A percentile compares a stretch with the other conserved stretches of the same genome.
Conservation (phyloP, 2,888 invertebrate genomes). For the Erpobdella octoculata region DNA sequence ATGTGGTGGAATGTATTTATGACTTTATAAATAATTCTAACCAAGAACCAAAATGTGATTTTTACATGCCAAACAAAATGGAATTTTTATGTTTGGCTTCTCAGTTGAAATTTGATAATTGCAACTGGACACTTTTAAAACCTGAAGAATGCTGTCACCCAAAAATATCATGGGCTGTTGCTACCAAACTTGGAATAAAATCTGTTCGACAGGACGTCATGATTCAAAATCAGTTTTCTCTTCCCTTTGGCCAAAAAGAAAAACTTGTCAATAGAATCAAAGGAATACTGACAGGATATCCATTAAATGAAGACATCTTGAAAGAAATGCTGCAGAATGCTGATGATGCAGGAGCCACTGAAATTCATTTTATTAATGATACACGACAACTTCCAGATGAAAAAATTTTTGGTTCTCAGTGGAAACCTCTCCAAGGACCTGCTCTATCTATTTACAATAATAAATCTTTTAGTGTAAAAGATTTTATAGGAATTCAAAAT, state of each 20-base stretch:
- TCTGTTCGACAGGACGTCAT: conserved; percentile 24
- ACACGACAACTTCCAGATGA: conserved; percentile 35
- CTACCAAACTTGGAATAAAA: conserved; percentile 36
- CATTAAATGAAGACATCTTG: conserved; percentile 40
- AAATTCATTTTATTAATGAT: conserved; percentile 43
- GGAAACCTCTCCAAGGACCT: conserved; percentile 36
- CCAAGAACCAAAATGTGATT: neutral
- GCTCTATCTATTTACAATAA: conserved; percentile 38
- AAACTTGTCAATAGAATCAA: conserved; percentile 30
- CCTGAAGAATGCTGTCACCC: conserved; percentile 12
- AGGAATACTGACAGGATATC: conserved; percentile 31
- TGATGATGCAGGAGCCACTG: conserved; percentile 44
- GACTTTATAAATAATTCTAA: neutral
- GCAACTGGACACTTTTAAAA: conserved; percentile 32
- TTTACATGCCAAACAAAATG: conserved; percentile 37
- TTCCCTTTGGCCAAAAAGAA: conserved; percentile 32
- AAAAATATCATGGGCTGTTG: conserved; percentile 35
- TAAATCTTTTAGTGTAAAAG: conserved; percentile 34
- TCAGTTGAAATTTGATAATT: conserved; percentile 39
- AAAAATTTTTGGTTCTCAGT: conserved; percentile 35
- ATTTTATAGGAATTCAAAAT: conserved; percentile 36
- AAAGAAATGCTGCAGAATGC: conserved; percentile 47
- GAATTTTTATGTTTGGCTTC: conserved; percentile 33
- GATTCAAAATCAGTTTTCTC: neutral
- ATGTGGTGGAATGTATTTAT: neutral